Evolutionary conservation across 2,888 invertebrate species (phyloP).

Genomic region (Napeogenes inachia): DNA sequence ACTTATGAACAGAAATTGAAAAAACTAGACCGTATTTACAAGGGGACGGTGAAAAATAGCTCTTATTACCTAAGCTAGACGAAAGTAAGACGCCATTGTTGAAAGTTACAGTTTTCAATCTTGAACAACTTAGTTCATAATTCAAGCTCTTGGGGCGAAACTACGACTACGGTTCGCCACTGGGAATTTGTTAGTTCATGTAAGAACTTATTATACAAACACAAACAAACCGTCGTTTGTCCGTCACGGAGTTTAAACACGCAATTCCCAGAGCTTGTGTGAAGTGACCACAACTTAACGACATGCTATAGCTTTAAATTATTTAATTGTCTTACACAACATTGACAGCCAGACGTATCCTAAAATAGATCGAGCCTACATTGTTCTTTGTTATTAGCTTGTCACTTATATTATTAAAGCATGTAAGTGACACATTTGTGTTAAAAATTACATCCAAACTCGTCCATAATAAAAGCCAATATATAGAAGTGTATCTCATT

Average conservation of each 20-base stretch:
- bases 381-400: too few species aligned
- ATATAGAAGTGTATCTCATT: conserved; percentile 8
- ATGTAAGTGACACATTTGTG: too few species aligned
- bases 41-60: conserved; percentile 47
- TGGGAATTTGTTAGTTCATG: conserved; percentile 47
- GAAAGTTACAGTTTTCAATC: conserved; percentile 54
- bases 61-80: conserved; percentile 33
- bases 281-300: conserved; percentile 15
- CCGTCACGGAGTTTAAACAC: conserved; percentile 37
- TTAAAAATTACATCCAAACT: too few species aligned
- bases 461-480: not conserved
- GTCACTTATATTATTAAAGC: too few species aligned
- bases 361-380: too few species aligned
- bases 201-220: conserved; percentile 33
- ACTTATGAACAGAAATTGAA: conserved; percentile 22
- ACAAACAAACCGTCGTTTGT: conserved; percentile 28
- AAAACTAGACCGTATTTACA: conserved; percentile 32
- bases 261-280: conserved; percentile 40
- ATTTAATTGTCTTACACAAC: conserved; percentile 23
- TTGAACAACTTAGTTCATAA: conserved; percentile 60
- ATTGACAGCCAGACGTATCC: too few species aligned
- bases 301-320: conserved; percentile 18
- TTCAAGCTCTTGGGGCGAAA: conserved; percentile 48
- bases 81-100: conserved; percentile 36
- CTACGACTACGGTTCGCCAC: conserved; percentile 37